Conservation (phyloP, 2,797 vertebrate genomes). For the Bradypodion ventrale region DNA sequence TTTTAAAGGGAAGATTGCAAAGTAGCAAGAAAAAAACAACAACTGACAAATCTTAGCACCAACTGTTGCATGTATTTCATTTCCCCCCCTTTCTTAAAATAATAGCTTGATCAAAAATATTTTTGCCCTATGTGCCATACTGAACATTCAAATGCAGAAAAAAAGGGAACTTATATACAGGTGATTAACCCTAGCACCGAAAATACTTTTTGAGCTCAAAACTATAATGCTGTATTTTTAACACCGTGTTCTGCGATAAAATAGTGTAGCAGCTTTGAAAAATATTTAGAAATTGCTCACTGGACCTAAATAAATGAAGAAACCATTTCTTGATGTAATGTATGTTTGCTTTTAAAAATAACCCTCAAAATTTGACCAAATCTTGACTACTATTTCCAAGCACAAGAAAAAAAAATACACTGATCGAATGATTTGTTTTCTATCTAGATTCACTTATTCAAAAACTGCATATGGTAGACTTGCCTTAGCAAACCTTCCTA, state of each 20-base stretch:
- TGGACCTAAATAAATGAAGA: slow-evolving; percentile 62
- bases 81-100: slow-evolving; percentile 70
- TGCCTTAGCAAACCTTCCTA: slow-evolving; percentile 53
- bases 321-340: slow-evolving; percentile 69
- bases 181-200: slow-evolving; percentile 73
- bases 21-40: slow-evolving; percentile 64
- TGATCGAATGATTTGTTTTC: slow-evolving; percentile 63
- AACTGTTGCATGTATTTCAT: slow-evolving; percentile 69
- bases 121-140: slow-evolving; percentile 73
- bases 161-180: slow-evolving; percentile 75
- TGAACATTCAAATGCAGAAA: slow-evolving; percentile 74
- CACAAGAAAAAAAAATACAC: slow-evolving; percentile 61
- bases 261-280: slow-evolving; percentile 77
- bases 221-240: slow-evolving; percentile 73
- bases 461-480: slow-evolving; percentile 58
- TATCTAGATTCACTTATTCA: slow-evolving; percentile 35
- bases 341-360: slow-evolving; percentile 13
- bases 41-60: slow-evolving; percentile 74
- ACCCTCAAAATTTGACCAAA: slow-evolving; percentile 44
- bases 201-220: slow-evolving; percentile 70
- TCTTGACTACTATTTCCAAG: slow-evolving; percentile 71
- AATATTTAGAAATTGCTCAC: slow-evolving; percentile 59
- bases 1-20: slow-evolving; percentile 54
- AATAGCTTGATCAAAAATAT: slow-evolving; percentile 63
- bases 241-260: slow-evolving; percentile 71